Evolutionary conservation across 1,140 invertebrate species (phyloP).

Genomic region (Samia ricini): DNA sequence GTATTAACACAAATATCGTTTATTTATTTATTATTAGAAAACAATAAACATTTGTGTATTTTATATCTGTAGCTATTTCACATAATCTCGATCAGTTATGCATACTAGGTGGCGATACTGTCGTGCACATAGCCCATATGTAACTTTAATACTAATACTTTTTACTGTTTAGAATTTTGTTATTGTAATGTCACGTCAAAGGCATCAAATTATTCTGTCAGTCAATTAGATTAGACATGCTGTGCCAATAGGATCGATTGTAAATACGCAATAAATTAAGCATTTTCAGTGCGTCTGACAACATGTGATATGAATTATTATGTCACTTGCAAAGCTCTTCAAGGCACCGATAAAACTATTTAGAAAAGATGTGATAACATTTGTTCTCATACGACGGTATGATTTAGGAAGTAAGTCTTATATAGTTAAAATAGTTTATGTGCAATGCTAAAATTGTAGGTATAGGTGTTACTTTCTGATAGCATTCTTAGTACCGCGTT

Average conservation of each 20-base stretch:
- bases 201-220: background rate
- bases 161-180: background rate
- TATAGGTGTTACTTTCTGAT: no score
- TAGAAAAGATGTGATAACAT: slow-evolving; percentile 60
- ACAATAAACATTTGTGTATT: no score
- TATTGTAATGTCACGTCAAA: background rate
- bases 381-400: slow-evolving; percentile 52
- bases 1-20: no score
- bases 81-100: no score
- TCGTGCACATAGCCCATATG: no score
- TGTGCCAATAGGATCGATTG: background rate
- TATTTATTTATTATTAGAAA: no score
- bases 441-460: no score
- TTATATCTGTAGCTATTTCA: no score
- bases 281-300: background rate
- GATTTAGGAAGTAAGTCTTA: slow-evolving; percentile 56
- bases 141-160: background rate
- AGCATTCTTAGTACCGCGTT: no score
- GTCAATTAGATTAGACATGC: background rate
- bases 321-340: slow-evolving; percentile 60
- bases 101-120: no score
- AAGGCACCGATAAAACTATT: slow-evolving; percentile 51
- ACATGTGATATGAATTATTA: slow-evolving; percentile 14
- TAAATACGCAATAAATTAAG: background rate
- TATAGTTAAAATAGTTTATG: no score